These are phyloP conservation scores for Euproctis similis DNA, from an alignment of 2,888 invertebrate genomes.

Conservation along the genomic window DNA sequence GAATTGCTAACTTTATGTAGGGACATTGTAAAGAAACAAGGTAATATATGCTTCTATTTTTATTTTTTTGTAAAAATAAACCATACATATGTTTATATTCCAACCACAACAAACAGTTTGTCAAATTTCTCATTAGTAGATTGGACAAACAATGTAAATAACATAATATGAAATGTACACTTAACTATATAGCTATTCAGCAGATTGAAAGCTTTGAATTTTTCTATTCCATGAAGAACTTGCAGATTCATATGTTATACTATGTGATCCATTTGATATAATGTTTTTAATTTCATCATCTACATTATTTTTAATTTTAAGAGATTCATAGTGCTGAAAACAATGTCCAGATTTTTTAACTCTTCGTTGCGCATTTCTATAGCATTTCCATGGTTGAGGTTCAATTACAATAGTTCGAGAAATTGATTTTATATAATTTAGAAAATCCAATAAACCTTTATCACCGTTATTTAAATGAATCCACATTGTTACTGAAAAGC, in stretches of 20 bases:
- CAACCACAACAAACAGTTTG: too few species aligned
- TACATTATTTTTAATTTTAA: conserved; percentile 78
- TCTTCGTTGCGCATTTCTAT: conserved; percentile 83
- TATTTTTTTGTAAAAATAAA: too few species aligned
- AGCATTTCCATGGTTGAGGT: conserved; percentile 91
- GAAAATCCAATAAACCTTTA: conserved; percentile 78
- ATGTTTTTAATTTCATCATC: conserved; percentile 77
- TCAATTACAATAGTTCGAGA: conserved; percentile 81
- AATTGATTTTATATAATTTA: conserved; percentile 71
- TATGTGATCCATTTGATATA: conserved; percentile 59
- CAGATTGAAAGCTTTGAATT: conserved; percentile 76
- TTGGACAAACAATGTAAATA: too few species aligned
- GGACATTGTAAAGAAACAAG: too few species aligned
- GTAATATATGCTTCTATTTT: too few species aligned
- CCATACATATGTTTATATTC: too few species aligned
- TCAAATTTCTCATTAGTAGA: too few species aligned
- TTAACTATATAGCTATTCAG: too few species aligned
- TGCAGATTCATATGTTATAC: conserved; percentile 74
- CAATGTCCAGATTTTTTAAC: conserved; percentile 77
- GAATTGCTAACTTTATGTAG: too few species aligned
- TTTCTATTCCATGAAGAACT: conserved; percentile 82
- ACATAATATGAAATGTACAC: too few species aligned
- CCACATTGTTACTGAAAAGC: conserved; percentile 94
- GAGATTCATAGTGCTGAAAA: conserved; percentile 76
- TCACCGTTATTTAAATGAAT: conserved; percentile 91